Evolutionary conservation across 1,140 invertebrate species (phyloP), one percentile per base, ranked within the genome.

Genomic region (Zaprionus capensis): DNA sequence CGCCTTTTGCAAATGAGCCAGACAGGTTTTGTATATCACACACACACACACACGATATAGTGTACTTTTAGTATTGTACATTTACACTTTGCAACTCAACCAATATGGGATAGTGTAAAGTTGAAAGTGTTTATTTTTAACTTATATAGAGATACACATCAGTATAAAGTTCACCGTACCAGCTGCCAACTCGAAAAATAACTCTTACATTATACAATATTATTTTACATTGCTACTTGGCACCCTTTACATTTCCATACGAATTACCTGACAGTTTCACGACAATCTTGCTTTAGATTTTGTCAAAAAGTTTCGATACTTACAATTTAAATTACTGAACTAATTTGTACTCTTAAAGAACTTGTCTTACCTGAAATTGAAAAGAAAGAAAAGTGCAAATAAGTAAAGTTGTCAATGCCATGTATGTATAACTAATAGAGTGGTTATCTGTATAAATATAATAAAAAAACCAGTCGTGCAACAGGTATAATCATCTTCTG

Each of bases 11-110:
- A 44, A 61, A 61, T 20, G 17, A 17, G 7, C 38, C 38, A 61
- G 26, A 61, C 31, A 14, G 38, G 58, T 56, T 56, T 56, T 56
- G 46, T 24, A 20, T 51, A 51, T 51, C 46, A 51, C 17, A 20
- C 7, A 9, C 15, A 49, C 17, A 11, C 31, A 11, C 26, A 28
- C 31, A 34, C 31, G 41, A 15, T 46, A 12, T 17, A 11, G 36
- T 57, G 55, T 28, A 41, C 17, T 15, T 22, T 44, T 44, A 4
- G 15, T 7, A 6, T 20, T 51, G 46, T 20, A 20, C 41, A 38
- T 4, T 38, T 38, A 1, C 41, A 17, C 17, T 12, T 51, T 51
- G 46, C 20, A 51, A 24, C 12, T 22, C 2, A 24, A 24, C n/a
- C n/a, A 17, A 46, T 3, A 7, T 44, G 2, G n/a, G 6, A 17